phyloP scores from a whole-genome alignment of 2,888 invertebrate species.

The Lacanobia wlatinum region DNA sequence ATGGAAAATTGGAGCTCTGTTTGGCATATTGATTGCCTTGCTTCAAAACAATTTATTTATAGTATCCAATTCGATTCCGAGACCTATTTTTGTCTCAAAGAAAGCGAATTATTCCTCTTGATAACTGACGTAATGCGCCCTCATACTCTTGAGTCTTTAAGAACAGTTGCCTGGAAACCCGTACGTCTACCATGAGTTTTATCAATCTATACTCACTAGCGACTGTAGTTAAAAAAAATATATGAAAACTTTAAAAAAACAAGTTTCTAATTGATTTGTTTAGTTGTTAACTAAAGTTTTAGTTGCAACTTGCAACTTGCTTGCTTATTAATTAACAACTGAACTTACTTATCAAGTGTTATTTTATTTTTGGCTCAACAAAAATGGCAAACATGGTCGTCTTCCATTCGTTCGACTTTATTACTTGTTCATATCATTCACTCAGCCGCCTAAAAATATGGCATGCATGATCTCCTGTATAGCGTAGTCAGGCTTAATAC shows the following conservation, averaged over 20 bases:
- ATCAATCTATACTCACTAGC: too few species aligned
- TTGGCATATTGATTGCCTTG: neutral
- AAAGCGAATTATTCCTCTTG: conserved; percentile 13
- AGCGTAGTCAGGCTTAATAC: neutral
- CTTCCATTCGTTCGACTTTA: neutral
- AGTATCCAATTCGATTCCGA: conserved; percentile 11
- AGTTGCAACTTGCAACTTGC: too few species aligned
- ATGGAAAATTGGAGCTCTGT: neutral
- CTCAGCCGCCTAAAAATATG: neutral
- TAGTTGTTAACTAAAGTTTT: too few species aligned
- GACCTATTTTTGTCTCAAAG: conserved; percentile 36
- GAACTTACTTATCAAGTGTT: neutral
- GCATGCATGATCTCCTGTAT: neutral
- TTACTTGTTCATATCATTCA: conserved; percentile 1
- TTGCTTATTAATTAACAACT: too few species aligned
- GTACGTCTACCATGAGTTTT: too few species aligned
- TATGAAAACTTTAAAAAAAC: too few species aligned
- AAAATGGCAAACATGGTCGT: neutral
- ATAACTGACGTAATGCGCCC: neutral
- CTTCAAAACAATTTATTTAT: conserved; percentile 27
- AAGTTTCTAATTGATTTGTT: too few species aligned
- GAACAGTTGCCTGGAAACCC: conserved; percentile 10
- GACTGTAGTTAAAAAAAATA: too few species aligned
- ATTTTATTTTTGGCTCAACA: neutral
- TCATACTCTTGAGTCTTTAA: conserved; percentile 5